Percentiles rank a stretch among this genome's conserved stretches.
Conservation (phyloP, 2,113 vertebrate species). For the Phyllostomus discolor region DNA sequence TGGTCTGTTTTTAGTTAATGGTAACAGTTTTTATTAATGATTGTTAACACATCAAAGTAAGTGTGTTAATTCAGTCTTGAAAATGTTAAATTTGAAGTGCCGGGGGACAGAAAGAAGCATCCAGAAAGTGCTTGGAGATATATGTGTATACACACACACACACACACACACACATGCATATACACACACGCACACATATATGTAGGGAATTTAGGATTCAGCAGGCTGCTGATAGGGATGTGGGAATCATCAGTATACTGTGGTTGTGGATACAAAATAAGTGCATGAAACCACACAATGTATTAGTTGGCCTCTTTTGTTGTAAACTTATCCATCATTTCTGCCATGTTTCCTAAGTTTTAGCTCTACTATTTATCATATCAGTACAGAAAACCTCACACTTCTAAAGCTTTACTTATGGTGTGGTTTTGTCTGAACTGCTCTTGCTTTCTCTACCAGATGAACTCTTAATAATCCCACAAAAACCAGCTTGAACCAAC, state of each 20-base stretch:
- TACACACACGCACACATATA: too few species aligned
- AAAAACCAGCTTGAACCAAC: neutral
- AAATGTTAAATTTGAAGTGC: neutral
- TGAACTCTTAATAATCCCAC: neutral
- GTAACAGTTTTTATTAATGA: neutral
- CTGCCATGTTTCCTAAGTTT: neutral
- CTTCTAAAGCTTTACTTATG: neutral
- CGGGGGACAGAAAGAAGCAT: neutral
- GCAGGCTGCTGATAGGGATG: neutral
- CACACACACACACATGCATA: too few species aligned
- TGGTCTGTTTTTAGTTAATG: constrained; percentile 16
- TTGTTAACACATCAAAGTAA: neutral
- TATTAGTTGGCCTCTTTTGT: neutral
- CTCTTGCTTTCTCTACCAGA: neutral
- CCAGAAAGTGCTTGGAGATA: neutral
- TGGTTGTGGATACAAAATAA: neutral
- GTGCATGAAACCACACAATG: neutral
- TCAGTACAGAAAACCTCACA: neutral
- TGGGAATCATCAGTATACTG: neutral
- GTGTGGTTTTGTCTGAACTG: neutral
- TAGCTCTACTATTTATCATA: neutral
- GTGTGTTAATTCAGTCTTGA: neutral
- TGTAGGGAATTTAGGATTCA: neutral
- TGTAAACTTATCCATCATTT: neutral
- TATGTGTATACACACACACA: neutral